Conservation (phyloP, 2,797 vertebrate genomes). For the Somateria mollissima region DNA sequence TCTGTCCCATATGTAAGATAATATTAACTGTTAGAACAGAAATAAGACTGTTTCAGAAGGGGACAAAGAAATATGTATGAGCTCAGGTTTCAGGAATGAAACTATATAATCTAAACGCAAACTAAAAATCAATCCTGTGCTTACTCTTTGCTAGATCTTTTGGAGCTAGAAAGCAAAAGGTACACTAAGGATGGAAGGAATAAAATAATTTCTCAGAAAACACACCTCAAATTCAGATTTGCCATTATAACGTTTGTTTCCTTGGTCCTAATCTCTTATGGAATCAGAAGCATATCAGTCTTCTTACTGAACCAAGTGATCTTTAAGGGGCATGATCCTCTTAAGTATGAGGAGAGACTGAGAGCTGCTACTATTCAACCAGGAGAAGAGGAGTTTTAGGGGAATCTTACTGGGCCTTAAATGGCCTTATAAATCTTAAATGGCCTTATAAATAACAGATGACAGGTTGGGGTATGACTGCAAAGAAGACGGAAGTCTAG, state of each 20-base stretch:
- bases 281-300: background rate
- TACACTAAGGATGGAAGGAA: background rate
- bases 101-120: background rate
- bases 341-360: background rate
- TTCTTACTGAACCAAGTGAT: background rate
- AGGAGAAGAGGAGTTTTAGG: background rate
- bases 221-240: background rate
- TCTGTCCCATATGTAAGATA: background rate
- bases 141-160: background rate
- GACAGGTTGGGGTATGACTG: background rate
- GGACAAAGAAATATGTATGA: background rate
- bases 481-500: background rate
- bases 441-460: background rate
- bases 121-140: background rate
- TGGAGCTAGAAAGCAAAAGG: background rate
- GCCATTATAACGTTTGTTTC: background rate
- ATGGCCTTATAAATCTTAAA: no score
- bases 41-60: background rate
- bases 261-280: background rate
- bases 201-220: slow-evolving; percentile 29
- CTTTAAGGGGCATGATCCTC: background rate
- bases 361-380: background rate
- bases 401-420: background rate
- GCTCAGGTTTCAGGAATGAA: background rate
- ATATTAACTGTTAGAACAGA: background rate